These are phyloP conservation scores for Amazonetta brasiliensis DNA, from an alignment of 2,797 vertebrate species.

Conservation along the genomic window DNA sequence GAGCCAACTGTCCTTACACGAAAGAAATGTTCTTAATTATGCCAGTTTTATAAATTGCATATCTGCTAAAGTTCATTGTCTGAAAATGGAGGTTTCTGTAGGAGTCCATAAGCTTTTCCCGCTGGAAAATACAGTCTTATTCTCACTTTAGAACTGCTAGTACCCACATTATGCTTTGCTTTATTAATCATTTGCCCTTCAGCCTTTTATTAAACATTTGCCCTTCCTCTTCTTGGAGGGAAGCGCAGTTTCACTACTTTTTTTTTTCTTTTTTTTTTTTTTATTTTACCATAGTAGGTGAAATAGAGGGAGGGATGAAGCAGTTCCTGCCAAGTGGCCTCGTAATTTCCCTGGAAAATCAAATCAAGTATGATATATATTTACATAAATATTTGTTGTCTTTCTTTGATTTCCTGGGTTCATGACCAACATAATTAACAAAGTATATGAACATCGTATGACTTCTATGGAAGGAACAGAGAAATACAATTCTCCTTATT, in stretches of 20 bases:
- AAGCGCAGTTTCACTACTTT: not conserved
- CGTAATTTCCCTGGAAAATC: not conserved
- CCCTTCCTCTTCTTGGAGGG: not conserved
- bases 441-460: not conserved
- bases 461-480: not conserved
- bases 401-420: not conserved
- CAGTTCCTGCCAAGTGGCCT: not conserved
- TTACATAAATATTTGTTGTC: not conserved
- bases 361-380: not conserved
- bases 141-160: not conserved
- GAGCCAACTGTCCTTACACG: not conserved
- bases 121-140: not conserved
- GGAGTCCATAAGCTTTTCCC: conserved; percentile 13
- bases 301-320: not conserved
- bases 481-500: not conserved
- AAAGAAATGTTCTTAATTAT: conserved; percentile 51
- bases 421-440: not conserved
- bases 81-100: conserved; percentile 22
- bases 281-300: not conserved
- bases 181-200: not conserved
- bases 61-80: not conserved
- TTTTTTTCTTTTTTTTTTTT: not conserved
- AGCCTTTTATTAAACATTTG: not conserved
- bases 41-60: conserved; percentile 10
- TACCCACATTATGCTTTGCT: not conserved